Evolutionary conservation across 2,888 invertebrate genomes (phyloP).

Genomic region (Diabrotica balteata): DNA sequence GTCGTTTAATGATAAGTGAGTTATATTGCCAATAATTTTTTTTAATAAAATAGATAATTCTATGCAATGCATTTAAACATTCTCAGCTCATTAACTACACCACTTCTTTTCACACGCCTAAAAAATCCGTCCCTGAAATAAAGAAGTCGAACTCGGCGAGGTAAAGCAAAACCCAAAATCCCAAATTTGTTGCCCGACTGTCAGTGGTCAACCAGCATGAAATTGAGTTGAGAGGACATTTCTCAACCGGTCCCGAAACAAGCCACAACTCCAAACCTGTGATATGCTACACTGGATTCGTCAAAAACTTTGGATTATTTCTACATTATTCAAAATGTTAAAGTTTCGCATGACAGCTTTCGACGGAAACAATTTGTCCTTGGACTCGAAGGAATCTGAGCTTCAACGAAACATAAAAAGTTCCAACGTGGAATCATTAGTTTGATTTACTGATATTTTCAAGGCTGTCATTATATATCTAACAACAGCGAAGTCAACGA

Average conservation of each 20-base stretch:
- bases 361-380: conserved; percentile 9
- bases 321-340: conserved; percentile 38
- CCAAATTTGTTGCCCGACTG: conserved; percentile 46
- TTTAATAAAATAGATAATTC: no score
- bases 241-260: conserved; percentile 49
- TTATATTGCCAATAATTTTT: no score
- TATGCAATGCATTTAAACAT: no score
- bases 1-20: no score
- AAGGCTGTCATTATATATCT: no score
- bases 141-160: no score
- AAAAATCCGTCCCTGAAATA: no score
- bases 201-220: conserved; percentile 56
- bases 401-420: background rate
- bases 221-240: conserved; percentile 57
- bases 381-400: conserved; percentile 5
- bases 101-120: no score
- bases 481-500: no score
- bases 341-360: conserved; percentile 16
- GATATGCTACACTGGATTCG: conserved; percentile 41
- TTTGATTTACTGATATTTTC: no score
- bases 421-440: no score
- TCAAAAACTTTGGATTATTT: conserved; percentile 49
- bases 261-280: conserved; percentile 33
- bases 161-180: conserved; percentile 23
- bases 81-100: no score